Evolutionary conservation across 2,113 vertebrate genomes (phyloP).

Genomic region (Dasyornis broadbenti): DNA sequence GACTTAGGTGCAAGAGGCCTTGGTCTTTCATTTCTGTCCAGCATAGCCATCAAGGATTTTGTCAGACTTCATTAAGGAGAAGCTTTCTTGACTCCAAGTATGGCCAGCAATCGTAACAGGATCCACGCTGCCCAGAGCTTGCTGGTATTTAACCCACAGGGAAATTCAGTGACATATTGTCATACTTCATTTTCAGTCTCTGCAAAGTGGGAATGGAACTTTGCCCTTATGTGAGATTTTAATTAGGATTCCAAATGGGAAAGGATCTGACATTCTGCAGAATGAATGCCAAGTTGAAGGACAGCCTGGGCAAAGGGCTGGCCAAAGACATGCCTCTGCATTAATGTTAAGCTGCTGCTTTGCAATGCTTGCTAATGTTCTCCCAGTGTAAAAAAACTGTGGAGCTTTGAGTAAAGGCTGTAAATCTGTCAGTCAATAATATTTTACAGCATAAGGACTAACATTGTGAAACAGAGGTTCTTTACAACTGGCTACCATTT

Average conservation of each 20-base stretch:
- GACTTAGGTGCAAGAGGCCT: neutral
- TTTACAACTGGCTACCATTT: neutral
- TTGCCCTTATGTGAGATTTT: neutral
- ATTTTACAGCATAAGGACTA: neutral
- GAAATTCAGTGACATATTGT: neutral
- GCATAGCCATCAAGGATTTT: neutral
- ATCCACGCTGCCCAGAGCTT: neutral
- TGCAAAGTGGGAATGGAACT: neutral
- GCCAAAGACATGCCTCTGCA: neutral
- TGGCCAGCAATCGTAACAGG: neutral
- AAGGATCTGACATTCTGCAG: neutral
- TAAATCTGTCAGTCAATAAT: neutral
- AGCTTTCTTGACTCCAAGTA: neutral
- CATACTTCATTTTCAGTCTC: neutral
- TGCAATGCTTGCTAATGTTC: neutral
- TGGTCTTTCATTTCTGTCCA: neutral
- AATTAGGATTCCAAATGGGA: neutral
- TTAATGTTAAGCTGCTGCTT: neutral
- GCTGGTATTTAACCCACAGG: neutral
- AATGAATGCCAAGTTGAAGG: neutral
- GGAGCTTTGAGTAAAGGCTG: neutral
- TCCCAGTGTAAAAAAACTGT: neutral
- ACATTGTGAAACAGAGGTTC: neutral
- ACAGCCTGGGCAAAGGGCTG: neutral
- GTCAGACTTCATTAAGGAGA: neutral